Evolutionary conservation across 2,797 vertebrate genomes (phyloP).

Genomic region (Aeoliscus strigatus): DNA sequence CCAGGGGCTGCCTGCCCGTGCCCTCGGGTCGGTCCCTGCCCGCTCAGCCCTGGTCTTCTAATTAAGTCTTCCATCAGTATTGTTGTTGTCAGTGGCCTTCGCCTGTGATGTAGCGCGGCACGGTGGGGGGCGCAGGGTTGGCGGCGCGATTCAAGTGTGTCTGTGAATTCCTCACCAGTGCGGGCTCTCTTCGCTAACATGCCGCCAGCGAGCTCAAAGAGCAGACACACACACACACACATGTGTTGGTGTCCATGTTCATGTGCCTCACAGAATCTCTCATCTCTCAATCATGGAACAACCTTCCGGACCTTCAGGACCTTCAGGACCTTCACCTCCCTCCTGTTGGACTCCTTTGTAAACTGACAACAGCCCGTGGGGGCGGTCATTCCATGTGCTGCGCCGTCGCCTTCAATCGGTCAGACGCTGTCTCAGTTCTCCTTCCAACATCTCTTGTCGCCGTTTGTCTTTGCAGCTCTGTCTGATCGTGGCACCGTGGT

Average conservation of each 20-base stretch:
- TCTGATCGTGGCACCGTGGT: constrained; percentile 87
- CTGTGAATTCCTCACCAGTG: constrained; percentile 55
- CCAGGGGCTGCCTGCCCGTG: constrained; percentile 41
- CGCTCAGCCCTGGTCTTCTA: constrained; percentile 67
- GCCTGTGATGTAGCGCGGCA: constrained; percentile 64
- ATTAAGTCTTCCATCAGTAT: constrained; percentile 75
- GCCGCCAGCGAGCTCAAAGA: constrained; percentile 65
- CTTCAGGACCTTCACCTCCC: no score
- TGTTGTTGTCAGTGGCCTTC: constrained; percentile 65
- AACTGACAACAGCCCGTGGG: no score
- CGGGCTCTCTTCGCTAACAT: constrained; percentile 55
- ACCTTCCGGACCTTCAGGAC: no score
- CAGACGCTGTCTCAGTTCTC: no score
- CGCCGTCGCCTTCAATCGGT: no score
- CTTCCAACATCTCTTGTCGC: no score
- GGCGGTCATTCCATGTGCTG: no score
- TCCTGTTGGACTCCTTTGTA: no score
- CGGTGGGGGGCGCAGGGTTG: constrained; percentile 52
- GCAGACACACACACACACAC: constrained; percentile 37
- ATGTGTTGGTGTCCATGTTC: no score
- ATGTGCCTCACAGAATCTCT: no score
- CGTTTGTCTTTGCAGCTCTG: constrained; percentile 79
- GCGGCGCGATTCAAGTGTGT: constrained; percentile 64
- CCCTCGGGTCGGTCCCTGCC: constrained; percentile 43
- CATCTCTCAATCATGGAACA: no score